Evolutionary conservation across 2,113 vertebrate genomes (phyloP), one percentile per base, ranked within the genome.

Genomic region (Catagonus wagneri): DNA sequence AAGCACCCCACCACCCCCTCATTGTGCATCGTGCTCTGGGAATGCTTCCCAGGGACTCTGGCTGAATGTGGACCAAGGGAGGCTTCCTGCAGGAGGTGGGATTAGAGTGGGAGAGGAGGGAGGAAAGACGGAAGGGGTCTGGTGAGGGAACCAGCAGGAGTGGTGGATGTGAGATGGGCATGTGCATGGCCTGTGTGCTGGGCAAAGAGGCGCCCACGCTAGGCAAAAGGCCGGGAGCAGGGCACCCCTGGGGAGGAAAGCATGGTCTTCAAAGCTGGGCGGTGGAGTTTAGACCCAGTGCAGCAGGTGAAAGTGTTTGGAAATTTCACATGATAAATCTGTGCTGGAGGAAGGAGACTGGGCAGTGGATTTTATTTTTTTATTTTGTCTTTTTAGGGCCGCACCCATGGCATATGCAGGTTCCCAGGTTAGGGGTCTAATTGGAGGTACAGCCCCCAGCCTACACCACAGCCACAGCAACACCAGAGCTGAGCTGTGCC

Each of bases 161-260:
- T 50, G 23, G 52, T 32, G 61, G 11, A 19, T n/a, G 2, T 23
- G 14, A 39, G 25, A n/a, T 8, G 6, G 75, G 17, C 20, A 20
- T 22, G 29, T 44, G 1, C n/a, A 19, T 7, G 2, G 8, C 4
- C 1, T 4, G 4, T 7, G 4, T 86, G 22, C 20, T 68, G 15
- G 27, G 16, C 44, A 3, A 13, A 56, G 52, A 61, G 5, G 7
- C 1, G 10, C 61, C 11, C 29, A 16, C 16, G 22, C 34, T 4
- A 14, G 34, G 22, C 39, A 81, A 39, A 58, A 34, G 23, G 52
- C 39, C 58, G 20, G 7, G 15, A 80, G 27, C 36, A 68, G 74
- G 32, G 22, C 7, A 71, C 34, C 39, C 9, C 32, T 29, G 9
- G 7, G 17, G 5, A 34, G n/a, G 32, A 34, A 15, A 23, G 13